These are phyloP conservation scores for Epinotia brunnichana DNA, from an alignment of 2,888 invertebrate genomes.

Conservation along the genomic window DNA sequence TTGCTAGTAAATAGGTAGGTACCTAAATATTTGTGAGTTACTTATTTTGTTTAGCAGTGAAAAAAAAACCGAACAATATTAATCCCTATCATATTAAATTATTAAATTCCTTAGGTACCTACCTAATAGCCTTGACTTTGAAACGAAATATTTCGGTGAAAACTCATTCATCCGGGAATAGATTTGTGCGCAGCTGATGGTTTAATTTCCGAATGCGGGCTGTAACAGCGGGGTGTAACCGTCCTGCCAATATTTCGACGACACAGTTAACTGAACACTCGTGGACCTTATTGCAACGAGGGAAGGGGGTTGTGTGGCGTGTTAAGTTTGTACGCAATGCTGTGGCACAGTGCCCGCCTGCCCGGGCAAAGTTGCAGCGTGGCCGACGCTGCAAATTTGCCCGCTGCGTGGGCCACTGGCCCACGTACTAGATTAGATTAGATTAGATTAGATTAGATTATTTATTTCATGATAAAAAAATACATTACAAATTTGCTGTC, in stretches of 20 bases:
- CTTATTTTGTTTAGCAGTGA: no score
- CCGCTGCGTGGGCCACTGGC: conserved; percentile 7
- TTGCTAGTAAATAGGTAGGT: no score
- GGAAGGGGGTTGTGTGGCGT: not conserved
- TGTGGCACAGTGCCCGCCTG: conserved; percentile 22
- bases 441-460: no score
- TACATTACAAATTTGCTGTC: no score
- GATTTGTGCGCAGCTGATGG: conserved; percentile 10
- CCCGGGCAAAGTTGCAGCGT: conserved; percentile 9
- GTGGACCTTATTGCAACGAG: not conserved
- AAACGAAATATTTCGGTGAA: not conserved
- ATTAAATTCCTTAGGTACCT: no score
- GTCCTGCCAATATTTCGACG: not conserved
- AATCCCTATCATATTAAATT: no score
- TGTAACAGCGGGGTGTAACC: conserved; percentile 12
- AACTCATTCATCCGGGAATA: conserved; percentile 8
- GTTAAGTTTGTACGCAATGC: conserved; percentile 17
- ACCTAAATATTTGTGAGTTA: no score
- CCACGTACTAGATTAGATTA: no score
- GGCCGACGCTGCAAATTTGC: no score
- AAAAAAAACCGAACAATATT: no score
- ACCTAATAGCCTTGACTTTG: no score
- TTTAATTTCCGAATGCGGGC: conserved; percentile 26
- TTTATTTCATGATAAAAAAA: no score
- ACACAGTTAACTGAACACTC: not conserved